These are phyloP conservation scores for Melanocharis versteri DNA, from an alignment of 2,113 vertebrate genomes.

Conservation along the genomic window DNA sequence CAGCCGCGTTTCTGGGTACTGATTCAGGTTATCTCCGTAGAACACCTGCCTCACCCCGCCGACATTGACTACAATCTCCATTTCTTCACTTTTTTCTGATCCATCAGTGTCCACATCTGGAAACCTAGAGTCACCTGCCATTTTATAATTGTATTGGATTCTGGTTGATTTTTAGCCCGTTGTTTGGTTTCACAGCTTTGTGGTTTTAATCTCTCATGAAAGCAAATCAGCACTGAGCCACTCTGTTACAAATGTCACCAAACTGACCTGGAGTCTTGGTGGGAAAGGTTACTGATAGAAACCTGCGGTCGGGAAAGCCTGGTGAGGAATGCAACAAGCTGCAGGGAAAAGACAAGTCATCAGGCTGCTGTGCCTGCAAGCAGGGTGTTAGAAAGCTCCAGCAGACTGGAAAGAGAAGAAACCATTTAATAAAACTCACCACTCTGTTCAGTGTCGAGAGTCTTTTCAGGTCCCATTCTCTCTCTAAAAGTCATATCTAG, in stretches of 20 bases:
- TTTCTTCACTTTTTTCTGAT: conserved; percentile 78
- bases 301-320: conserved; percentile 2
- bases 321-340: conserved; percentile 60
- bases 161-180: not conserved
- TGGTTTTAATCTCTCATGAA: conserved; percentile 14
- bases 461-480: conserved; percentile 45
- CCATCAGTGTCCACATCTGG: conserved; percentile 71
- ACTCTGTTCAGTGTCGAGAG: conserved; percentile 27
- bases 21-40: conserved; percentile 83
- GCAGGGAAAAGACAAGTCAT: conserved; percentile 43
- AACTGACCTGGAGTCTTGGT: not conserved
- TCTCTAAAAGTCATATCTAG: conserved; percentile 16
- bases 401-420: conserved; percentile 43
- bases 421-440: conserved; percentile 67
- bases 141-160: conserved; percentile 57
- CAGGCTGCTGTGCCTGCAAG: conserved; percentile 32
- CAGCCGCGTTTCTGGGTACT: conserved; percentile 90
- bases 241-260: not conserved
- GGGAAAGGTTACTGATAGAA: conserved; percentile 34
- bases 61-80: conserved; percentile 89
- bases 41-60: conserved; percentile 90
- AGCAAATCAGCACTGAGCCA: not conserved
- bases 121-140: conserved; percentile 76
- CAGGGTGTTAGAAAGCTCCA: conserved; percentile 42
- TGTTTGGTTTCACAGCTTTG: not conserved